These are phyloP conservation scores for Brachymystax lenok DNA, from an alignment of 2,797 vertebrate genomes.

Conservation along the genomic window DNA sequence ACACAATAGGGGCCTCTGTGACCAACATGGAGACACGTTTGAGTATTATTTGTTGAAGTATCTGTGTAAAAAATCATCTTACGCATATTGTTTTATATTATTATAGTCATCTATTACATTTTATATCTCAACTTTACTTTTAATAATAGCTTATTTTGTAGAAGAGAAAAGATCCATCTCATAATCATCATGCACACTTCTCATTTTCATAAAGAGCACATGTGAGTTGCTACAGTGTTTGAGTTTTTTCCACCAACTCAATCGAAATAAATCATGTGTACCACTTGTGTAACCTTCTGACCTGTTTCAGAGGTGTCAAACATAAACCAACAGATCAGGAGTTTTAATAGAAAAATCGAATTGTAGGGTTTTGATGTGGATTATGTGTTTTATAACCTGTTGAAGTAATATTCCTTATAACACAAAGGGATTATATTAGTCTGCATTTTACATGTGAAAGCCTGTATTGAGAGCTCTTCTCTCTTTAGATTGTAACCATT, in stretches of 20 bases:
- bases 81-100: no score
- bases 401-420: constrained; percentile 3
- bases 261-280: neutral
- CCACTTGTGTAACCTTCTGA: neutral
- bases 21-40: neutral
- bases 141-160: neutral
- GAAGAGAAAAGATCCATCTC: neutral
- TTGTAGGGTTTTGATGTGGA: neutral
- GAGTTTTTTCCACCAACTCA: neutral
- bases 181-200: neutral
- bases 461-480: no score
- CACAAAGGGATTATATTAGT: no score
- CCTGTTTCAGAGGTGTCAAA: neutral
- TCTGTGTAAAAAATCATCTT: no score
- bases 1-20: neutral
- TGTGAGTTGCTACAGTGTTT: neutral
- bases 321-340: neutral
- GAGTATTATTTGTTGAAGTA: no score
- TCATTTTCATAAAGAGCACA: no score
- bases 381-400: neutral
- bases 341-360: neutral
- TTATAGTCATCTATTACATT: no score
- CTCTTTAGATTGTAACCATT: neutral
- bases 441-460: no score
- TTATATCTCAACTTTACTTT: neutral